Percentiles rank a stretch among this genome's conserved stretches.
phyloP scores from a whole-genome alignment of 2,888 invertebrate species.

The Chrysina gloriosa region DNA sequence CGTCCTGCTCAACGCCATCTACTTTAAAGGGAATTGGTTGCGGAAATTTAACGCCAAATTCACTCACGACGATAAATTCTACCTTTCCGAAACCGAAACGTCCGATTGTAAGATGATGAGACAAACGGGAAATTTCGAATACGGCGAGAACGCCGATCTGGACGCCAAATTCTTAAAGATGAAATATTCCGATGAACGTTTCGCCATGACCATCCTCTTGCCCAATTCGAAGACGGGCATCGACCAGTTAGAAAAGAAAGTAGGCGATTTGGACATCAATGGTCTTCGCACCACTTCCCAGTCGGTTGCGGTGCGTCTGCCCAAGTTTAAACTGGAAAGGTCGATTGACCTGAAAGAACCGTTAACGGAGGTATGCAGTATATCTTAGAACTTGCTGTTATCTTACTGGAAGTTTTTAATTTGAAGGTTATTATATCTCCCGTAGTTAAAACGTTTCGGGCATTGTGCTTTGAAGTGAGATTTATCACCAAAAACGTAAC shows the following conservation, averaged over 20 bases:
- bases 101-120: conserved; percentile 80
- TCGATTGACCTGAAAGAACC: conserved; percentile 73
- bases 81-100: conserved; percentile 67
- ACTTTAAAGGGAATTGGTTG: conserved; percentile 85
- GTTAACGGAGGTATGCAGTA: conserved; percentile 78
- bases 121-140: conserved; percentile 67
- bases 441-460: too few relatives aligned
- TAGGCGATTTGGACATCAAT: conserved; percentile 64
- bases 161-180: conserved; percentile 76
- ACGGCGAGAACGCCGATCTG: conserved; percentile 66
- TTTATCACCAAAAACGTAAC: too few relatives aligned
- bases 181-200: conserved; percentile 75
- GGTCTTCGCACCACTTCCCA: not conserved
- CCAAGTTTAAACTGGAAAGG: conserved; percentile 84
- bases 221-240: conserved; percentile 78
- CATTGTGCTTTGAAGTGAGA: too few relatives aligned
- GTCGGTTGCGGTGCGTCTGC: conserved; percentile 74
- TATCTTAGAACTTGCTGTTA: too few relatives aligned
- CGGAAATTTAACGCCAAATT: conserved; percentile 70
- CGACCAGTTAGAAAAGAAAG: conserved; percentile 56
- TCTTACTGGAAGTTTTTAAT: too few relatives aligned
- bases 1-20: conserved; percentile 86
- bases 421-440: too few relatives aligned
- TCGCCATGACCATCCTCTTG: conserved; percentile 81
- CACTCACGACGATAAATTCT: conserved; percentile 75